Conservation (phyloP, 2,797 vertebrate species). For the Paguma larvata region DNA sequence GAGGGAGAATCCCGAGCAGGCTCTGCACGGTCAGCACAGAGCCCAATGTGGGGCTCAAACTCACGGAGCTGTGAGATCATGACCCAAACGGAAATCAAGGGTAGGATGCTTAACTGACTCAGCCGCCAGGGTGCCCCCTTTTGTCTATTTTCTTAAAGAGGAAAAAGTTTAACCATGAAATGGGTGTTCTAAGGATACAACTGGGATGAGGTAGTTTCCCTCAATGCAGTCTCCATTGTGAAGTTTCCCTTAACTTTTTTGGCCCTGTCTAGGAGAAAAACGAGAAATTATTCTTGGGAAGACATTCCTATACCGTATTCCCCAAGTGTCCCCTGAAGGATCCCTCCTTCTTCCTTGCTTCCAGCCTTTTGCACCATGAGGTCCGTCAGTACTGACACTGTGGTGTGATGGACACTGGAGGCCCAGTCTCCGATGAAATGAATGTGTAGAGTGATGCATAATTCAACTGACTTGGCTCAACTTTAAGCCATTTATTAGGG, state of each 20-base stretch:
- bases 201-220: background rate
- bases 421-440: background rate
- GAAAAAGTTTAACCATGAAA: background rate
- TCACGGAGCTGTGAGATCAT: too few relatives aligned
- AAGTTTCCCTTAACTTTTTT: background rate
- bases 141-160: background rate
- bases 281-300: background rate
- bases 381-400: too few relatives aligned
- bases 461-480: background rate
- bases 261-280: background rate
- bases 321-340: background rate
- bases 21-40: too few relatives aligned
- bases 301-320: background rate
- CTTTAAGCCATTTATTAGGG: background rate
- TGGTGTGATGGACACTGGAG: background rate
- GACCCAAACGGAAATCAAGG: too few relatives aligned
- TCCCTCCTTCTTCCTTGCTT: background rate
- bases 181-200: background rate
- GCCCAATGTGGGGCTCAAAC: too few relatives aligned
- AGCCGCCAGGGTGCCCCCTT: too few relatives aligned
- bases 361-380: background rate
- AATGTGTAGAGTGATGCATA: background rate
- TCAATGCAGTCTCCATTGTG: background rate
- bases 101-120: too few relatives aligned
- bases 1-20: too few relatives aligned